Evolutionary conservation across 2,113 vertebrate species (phyloP), one percentile per base, ranked within the genome.

Genomic region (Actinemys pallida): DNA sequence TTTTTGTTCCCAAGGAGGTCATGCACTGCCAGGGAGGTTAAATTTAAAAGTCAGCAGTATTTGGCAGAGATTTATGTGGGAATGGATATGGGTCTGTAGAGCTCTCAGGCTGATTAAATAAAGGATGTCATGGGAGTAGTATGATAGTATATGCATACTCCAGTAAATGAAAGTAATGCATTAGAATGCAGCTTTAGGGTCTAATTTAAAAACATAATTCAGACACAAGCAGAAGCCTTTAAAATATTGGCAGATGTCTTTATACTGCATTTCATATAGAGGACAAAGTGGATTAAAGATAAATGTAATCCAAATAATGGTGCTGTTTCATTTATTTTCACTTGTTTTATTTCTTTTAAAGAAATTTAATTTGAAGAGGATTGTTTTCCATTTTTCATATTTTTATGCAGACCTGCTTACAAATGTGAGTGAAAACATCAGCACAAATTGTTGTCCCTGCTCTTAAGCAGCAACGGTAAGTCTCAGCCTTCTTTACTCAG

Each of bases 161-260:
- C 93, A 96, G 94, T 91, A 97, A 98, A 98, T 93, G 97, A 97
- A 98, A 98, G 89, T 94, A 93, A 93, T 97, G 96, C 97, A 97
- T 98, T 97, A 97, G 97, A 98, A 97, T 87, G 92, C 96, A 94
- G 97, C 97, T 98, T 97, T 89, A 96, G 96, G 97, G 97, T 96
- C 97, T 97, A 95, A 97, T 98, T 98, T 98, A 96, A 96, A 98
- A 98, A 97, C 91, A 93, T 96, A 96, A 98, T 97, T 96, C 95
- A 97, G 94, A 95, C 91, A 87, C 81, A 84, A 94, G 96, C 97
- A 96, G 97, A 98, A 98, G 97, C 96, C 96, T 97, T 98, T 98
- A 94, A 97, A 97, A 97, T 97, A 97, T 95, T 97, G 97, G 97
- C 97, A 98, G 97, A 96, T 98, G 97, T 96, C 97, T 97, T 95